Evolutionary conservation across 2,888 invertebrate genomes (phyloP).

Genomic region (Chloroclystis v-ata): DNA sequence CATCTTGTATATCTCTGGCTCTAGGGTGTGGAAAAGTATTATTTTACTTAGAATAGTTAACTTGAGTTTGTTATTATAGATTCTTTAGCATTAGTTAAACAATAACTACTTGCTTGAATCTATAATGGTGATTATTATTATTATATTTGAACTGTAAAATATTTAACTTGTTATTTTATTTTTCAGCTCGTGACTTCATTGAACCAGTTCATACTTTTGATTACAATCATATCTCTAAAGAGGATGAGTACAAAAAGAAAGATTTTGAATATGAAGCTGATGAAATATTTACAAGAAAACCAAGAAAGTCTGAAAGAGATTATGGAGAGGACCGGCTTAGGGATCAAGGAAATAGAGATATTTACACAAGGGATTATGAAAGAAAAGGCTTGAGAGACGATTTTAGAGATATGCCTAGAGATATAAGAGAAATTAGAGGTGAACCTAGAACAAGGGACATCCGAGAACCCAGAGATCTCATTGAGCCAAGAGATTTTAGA

Average conservation of each 20-base stretch:
- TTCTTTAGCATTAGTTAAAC: neutral
- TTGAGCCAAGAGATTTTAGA: constrained; percentile 16
- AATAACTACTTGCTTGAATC: constrained; percentile 5
- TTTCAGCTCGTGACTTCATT: constrained; percentile 75
- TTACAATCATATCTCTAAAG: constrained; percentile 81
- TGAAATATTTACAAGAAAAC: constrained; percentile 52
- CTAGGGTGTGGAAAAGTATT: constrained; percentile 16
- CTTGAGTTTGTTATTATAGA: neutral
- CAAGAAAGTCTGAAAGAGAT: constrained; percentile 39
- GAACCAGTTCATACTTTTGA: constrained; percentile 83
- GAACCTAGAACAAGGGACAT: constrained; percentile 5
- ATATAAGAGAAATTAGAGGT: constrained; percentile 5
- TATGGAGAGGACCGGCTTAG: constrained; percentile 35
- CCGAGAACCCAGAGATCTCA: constrained; percentile 11
- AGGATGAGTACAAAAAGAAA: constrained; percentile 50
- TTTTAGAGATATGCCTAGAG: constrained; percentile 23
- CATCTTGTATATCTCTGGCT: too few species aligned
- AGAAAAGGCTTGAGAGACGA: constrained; percentile 43
- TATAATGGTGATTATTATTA: neutral
- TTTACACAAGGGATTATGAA: constrained; percentile 41
- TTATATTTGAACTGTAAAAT: neutral
- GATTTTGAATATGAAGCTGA: constrained; percentile 63
- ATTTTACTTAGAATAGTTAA: neutral
- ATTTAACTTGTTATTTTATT: constrained; percentile 4
- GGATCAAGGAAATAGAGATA: constrained; percentile 33